Percentiles rank a stretch among this genome's conserved stretches.
phyloP scores from a whole-genome alignment of 35 echinoderm and acorn worm genomes.

The Patiria miniata region DNA sequence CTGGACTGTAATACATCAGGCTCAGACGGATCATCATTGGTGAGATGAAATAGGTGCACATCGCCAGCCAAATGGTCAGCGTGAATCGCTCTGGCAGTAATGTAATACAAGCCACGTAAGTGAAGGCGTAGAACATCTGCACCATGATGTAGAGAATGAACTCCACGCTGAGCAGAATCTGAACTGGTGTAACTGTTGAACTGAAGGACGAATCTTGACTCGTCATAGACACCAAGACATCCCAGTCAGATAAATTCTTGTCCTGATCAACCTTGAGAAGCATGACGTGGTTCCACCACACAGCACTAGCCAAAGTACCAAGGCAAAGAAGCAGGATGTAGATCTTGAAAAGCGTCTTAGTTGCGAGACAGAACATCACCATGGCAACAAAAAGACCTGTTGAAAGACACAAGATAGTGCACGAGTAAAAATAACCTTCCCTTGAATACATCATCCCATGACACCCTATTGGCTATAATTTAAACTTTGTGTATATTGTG shows the following conservation, averaged over 20 bases:
- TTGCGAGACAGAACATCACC: constrained; percentile 50
- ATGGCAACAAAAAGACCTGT: constrained; percentile 8
- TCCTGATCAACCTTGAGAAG: constrained; percentile 52
- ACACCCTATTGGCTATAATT: no score
- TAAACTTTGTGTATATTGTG: no score
- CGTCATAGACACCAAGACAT: not conserved
- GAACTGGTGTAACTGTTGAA: constrained; percentile 21
- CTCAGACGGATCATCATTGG: constrained; percentile 58
- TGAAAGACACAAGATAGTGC: no score
- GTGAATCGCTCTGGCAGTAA: constrained; percentile 29
- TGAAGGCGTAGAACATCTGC: constrained; percentile 70
- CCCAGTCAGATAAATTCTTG: constrained; percentile 34
- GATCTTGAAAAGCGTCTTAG: constrained; percentile 39
- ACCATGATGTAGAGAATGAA: constrained; percentile 70
- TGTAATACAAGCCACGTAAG: constrained; percentile 35
- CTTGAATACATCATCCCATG: not conserved
- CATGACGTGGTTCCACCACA: constrained; percentile 68
- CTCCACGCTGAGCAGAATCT: constrained; percentile 72
- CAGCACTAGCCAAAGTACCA: constrained; percentile 38
- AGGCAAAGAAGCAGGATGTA: constrained; percentile 33
- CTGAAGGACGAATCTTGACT: not conserved
- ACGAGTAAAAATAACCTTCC: not conserved
- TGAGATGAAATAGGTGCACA: constrained; percentile 60
- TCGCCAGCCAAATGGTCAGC: constrained; percentile 25
- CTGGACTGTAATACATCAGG: constrained; percentile 30